A percentile compares a stretch with the other conserved stretches of the same genome.
phyloP scores from a whole-genome alignment of 1,140 invertebrate genomes.

The Pseudomyrmex pallidus region DNA sequence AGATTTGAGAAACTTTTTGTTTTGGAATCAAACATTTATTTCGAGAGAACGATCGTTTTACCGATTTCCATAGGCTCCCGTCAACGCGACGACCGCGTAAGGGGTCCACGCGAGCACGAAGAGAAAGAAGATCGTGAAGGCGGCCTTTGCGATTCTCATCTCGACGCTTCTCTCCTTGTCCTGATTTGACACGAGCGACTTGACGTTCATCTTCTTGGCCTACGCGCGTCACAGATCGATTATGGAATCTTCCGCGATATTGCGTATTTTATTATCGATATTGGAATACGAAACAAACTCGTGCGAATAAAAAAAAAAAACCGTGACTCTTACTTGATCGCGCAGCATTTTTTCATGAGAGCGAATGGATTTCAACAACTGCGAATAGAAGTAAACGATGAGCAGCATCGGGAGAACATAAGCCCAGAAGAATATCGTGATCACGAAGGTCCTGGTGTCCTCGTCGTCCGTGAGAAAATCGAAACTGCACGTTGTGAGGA shows the following conservation, averaged over 20 bases:
- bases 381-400: conserved; percentile 89
- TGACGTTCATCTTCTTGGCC: conserved; percentile 94
- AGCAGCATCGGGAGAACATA: conserved; percentile 89
- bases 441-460: conserved; percentile 89
- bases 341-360: conserved; percentile 92
- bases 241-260: not conserved
- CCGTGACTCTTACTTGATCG: conserved; percentile 85
- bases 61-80: conserved; percentile 90
- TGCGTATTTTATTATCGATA: not conserved
- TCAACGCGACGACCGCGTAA: conserved; percentile 90
- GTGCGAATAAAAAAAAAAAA: not conserved
- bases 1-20: not conserved
- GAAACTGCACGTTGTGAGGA: conserved; percentile 91
- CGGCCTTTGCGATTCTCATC: conserved; percentile 91
- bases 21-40: not conserved
- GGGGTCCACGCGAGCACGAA: conserved; percentile 92
- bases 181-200: conserved; percentile 89
- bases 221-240: conserved; percentile 72
- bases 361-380: conserved; percentile 89
- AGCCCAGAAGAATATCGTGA: conserved; percentile 89
- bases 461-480: conserved; percentile 90
- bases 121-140: conserved; percentile 91
- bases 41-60: conserved; percentile 70
- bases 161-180: conserved; percentile 89
- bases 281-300: not conserved